Evolutionary conservation across 2,797 vertebrate genomes (phyloP).

Genomic region (Artibeus jamaicensis): DNA sequence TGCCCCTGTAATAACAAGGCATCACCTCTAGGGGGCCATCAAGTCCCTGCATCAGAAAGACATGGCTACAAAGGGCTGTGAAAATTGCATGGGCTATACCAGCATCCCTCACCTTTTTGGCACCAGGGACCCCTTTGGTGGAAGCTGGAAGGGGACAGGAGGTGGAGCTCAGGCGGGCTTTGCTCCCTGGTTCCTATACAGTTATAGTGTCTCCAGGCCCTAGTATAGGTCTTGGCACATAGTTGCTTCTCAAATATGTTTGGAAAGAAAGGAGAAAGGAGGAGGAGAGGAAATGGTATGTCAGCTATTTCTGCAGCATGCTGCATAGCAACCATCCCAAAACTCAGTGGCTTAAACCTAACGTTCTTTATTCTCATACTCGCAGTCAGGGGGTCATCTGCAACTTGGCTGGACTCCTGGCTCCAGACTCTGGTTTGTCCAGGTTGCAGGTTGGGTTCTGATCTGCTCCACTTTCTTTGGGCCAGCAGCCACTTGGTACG

Average conservation of each 20-base stretch:
- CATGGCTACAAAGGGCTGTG: fast-evolving
- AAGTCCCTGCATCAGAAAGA: background rate
- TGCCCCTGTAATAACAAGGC: background rate
- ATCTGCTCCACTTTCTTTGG: background rate
- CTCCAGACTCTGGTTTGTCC: background rate
- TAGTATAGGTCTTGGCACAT: background rate
- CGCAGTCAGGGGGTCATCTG: background rate
- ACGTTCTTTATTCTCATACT: background rate
- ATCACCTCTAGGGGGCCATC: background rate
- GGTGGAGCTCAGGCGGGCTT: background rate
- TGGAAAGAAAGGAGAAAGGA: background rate
- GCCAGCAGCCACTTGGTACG: background rate
- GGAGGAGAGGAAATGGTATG: background rate
- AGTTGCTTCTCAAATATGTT: background rate
- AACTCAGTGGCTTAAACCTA: background rate
- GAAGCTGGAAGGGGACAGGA: background rate
- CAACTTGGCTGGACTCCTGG: background rate
- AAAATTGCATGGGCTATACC: background rate
- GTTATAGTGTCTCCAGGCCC: background rate
- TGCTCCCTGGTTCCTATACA: background rate
- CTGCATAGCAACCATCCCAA: background rate
- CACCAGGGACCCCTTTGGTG: background rate
- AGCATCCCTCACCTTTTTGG: background rate
- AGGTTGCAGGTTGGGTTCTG: background rate
- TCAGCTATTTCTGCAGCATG: background rate